Conservation (phyloP, 2,888 invertebrate genomes). For the Drosophila prostipennis region DNA sequence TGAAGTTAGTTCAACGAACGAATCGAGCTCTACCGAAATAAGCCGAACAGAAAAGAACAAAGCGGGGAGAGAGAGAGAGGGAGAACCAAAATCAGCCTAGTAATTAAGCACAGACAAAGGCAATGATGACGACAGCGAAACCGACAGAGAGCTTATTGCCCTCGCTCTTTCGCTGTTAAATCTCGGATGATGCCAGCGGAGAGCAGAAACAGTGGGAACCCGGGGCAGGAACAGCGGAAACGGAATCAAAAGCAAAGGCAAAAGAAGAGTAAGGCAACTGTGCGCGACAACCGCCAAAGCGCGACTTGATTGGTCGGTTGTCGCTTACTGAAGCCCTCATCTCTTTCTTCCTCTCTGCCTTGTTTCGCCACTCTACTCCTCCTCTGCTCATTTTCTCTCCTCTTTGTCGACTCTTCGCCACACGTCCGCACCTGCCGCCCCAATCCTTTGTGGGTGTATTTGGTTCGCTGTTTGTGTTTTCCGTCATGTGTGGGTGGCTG, state of each 20-base stretch:
- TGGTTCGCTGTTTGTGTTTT: conserved; percentile 42
- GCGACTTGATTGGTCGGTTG: conserved; percentile 72
- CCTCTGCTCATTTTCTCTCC: conserved; percentile 1
- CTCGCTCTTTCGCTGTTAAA: conserved; percentile 48
- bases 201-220: conserved; percentile 28
- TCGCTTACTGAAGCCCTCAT: conserved; percentile 38
- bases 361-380: not conserved
- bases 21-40: conserved; percentile 22
- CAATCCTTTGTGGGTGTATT: conserved; percentile 34
- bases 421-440: conserved; percentile 24
- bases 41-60: conserved; percentile 20
- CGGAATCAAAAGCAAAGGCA: conserved; percentile 66
- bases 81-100: conserved; percentile 14
- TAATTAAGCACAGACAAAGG: conserved; percentile 52
- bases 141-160: conserved; percentile 31
- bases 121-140: conserved; percentile 30
- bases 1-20: conserved; percentile 2
- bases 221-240: conserved; percentile 21
- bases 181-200: conserved; percentile 47
- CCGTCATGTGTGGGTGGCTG: conserved; percentile 23
- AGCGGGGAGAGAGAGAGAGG: not conserved
- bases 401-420: conserved; percentile 3
- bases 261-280: conserved; percentile 72
- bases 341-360: conserved; percentile 25
- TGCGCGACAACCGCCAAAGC: conserved; percentile 54